Base-by-base conservation (phyloP, 53 echinoderm and acorn worm genomes). In the Glandiceps talaboti region DNA sequence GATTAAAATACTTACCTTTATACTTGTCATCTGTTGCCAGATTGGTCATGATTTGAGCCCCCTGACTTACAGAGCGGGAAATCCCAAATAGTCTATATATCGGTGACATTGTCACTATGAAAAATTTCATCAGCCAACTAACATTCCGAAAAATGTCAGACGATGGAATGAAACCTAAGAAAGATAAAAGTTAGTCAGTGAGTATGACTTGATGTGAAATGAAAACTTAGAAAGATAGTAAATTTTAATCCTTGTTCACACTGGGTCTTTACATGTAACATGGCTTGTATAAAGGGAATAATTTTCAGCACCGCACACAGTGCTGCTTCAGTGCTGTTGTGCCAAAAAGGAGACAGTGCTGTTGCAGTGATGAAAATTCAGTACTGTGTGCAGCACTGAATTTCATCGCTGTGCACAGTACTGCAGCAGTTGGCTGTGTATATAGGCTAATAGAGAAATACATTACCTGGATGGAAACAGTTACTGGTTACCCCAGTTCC, bases 131-230 rank as follows among this genome's bases (percentile, higher is more conserved):
- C 33, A 81, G 30, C 0, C 30, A 75, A 1, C 82, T 74, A 73
- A 82, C 86, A 76, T 91, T 88, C 28, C 89, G 84, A 31, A 31
- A 31, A 20, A 94, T 45, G 28, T 81, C 89, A 1, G 94, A 88
- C 1, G 80, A 74, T n/a, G 94, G 94, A 33, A 94, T 94, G 73
- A 94, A 94, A 29, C 94, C 94, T 84, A 26, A 20, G 32, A 77
- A 75, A 1, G 33, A 85, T 76, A 28, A 6, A 45, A 45, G 20
- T 45, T 45, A 45, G 20, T 12, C 20, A 45, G 20, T 6, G 20
- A 45, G 64, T 45, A 12, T 6, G 6, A 45, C 6, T 45, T 45
- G 64, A 45, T 45, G 20, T 20, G 64, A 6, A 45, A 45, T 12
- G 20, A 12, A 45, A 45, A 45, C 6, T 12, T 45, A 45, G 20